Evolutionary conservation across 2,797 vertebrate species (phyloP).

Genomic region (Gadopsis bispinosus): DNA sequence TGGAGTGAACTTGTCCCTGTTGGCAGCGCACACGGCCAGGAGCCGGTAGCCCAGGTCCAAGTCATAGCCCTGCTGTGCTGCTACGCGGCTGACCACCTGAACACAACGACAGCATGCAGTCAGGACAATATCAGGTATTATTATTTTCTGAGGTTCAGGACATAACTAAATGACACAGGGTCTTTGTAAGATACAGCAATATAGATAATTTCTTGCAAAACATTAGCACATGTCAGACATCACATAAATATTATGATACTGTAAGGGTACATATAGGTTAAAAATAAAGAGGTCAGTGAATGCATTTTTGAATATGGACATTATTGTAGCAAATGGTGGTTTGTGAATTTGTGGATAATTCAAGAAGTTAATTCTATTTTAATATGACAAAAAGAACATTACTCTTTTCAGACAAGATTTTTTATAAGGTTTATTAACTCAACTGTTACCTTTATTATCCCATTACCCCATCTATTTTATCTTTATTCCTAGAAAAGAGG

Average conservation of each 20-base stretch:
- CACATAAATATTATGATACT: background rate
- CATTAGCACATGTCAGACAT: background rate
- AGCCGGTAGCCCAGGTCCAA: slow-evolving; percentile 98
- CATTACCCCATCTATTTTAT: background rate
- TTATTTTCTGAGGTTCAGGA: background rate
- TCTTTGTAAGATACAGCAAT: background rate
- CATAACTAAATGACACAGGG: background rate
- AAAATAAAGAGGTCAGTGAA: background rate
- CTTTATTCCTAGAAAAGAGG: background rate
- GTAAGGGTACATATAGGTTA: background rate
- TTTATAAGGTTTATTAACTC: slow-evolving; percentile 1
- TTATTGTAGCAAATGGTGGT: background rate
- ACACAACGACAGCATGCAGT: slow-evolving; percentile 45
- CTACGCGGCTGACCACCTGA: slow-evolving; percentile 97
- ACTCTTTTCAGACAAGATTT: background rate
- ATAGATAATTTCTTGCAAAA: background rate
- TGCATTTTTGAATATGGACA: background rate
- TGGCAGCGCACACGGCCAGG: slow-evolving; percentile 97
- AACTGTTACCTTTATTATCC: background rate
- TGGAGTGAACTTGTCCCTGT: slow-evolving; percentile 99
- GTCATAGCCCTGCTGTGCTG: slow-evolving; percentile 97
- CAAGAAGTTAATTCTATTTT: background rate
- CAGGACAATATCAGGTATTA: slow-evolving; percentile 9
- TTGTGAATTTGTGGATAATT: background rate
- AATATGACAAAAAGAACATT: background rate